phyloP scores from a whole-genome alignment of 2,113 vertebrate genomes.

The Sphaerodactylus townsendi region DNA sequence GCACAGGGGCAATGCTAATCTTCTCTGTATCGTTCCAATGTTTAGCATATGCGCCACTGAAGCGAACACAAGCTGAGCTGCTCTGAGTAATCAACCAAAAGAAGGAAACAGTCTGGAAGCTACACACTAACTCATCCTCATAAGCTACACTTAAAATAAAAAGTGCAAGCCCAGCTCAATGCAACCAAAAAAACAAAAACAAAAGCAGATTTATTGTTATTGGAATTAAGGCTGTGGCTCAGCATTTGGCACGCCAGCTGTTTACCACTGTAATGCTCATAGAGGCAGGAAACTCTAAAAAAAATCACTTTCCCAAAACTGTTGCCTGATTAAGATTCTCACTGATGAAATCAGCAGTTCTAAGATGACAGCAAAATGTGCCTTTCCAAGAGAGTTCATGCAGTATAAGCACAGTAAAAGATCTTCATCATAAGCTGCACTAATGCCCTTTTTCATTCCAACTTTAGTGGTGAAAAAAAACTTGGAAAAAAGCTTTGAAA shows the following conservation, averaged over 20 bases:
- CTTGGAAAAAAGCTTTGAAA: not conserved
- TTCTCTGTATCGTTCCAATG: no score
- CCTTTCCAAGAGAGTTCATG: not conserved
- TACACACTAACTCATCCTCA: slow-evolving; percentile 42
- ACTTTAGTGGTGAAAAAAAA: not conserved
- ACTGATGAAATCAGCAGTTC: not conserved
- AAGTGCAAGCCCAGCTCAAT: slow-evolving; percentile 34
- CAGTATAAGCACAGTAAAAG: not conserved
- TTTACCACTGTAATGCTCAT: slow-evolving; percentile 73
- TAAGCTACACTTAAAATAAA: slow-evolving; percentile 42
- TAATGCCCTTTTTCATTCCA: not conserved
- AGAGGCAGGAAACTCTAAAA: slow-evolving; percentile 75
- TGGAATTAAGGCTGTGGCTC: slow-evolving; percentile 60
- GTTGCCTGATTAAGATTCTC: not conserved
- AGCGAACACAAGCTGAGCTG: no score
- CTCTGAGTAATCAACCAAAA: not conserved
- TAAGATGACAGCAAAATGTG: not conserved
- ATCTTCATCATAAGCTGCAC: not conserved
- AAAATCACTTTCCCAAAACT: not conserved
- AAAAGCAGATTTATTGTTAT: slow-evolving; percentile 72
- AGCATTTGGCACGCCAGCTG: slow-evolving; percentile 68
- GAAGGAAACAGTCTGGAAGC: slow-evolving; percentile 25
- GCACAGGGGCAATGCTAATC: no score
- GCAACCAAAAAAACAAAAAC: slow-evolving; percentile 58
- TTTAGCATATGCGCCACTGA: no score